Evolutionary conservation across 1,140 invertebrate genomes (phyloP), one percentile per base, ranked within the genome.

Genomic region (Linepithema humile): DNA sequence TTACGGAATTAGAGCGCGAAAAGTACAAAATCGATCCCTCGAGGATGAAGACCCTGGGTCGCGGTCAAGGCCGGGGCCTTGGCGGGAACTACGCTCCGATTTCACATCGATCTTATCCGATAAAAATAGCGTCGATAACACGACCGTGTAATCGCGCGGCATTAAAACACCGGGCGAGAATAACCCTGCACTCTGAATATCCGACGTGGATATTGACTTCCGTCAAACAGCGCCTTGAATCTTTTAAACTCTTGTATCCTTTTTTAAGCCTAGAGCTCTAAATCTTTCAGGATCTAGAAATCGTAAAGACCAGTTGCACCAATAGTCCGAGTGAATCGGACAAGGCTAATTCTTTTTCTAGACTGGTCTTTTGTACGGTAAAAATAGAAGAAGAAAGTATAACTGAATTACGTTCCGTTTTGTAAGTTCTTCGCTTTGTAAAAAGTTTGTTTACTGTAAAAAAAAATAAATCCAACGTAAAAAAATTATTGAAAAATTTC

Each of bases 31-130:
- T 93, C 92, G 92, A 93, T 93, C 88, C 70, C 80, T 32, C 87
- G 83, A 88, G 88, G 89, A 90, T 90, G 89, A 90, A 90, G 89
- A 90, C 85, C 87, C 90, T 92, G 88, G 91, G 90, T 92, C 91
- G 92, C 92, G 92, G 92, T 92, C 92, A 93, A 93, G 92, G 92
- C 91, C 84, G 88, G 64, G 62, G 78, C 88, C 85, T 85, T 75
- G 88, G 69, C 59, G 85, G 73, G 43, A 60, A 73, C 45, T 72
- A 77, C 74, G 57, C 32, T 83, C 87, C 72, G 77, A 74, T 88
- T 88, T 88, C 59, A 38, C 59, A 35, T 70, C 73, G 72, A 83
- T 55, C 75, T 83, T 85, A 88, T 65, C 72, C 53, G 78, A 88
- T 85, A 73, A 75, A 70, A 82, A 82, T 83, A 59, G 55, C 26